Percentiles rank a stretch among this genome's conserved stretches.
These are phyloP conservation scores for Ceratothoa steindachneri DNA, from an alignment of 2,888 invertebrate species.

Conservation along the genomic window DNA sequence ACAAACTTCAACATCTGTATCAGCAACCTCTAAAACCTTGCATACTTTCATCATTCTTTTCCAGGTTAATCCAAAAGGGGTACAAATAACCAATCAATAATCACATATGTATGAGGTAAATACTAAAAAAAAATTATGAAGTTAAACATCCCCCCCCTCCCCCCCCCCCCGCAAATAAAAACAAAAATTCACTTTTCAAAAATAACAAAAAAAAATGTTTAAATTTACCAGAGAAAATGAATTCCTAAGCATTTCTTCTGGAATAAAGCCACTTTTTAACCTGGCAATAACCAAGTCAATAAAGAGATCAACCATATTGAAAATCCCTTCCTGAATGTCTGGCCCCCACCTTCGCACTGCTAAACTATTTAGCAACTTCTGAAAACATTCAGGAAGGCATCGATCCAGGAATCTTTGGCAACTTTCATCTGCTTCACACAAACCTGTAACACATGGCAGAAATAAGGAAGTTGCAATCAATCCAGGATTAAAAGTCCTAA, in stretches of 20 bases:
- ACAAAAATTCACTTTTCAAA: too few relatives aligned
- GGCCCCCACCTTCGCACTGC: conserved; percentile 56
- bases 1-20: too few relatives aligned
- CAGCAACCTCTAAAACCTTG: too few relatives aligned
- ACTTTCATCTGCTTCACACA: conserved; percentile 54
- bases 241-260: conserved; percentile 52
- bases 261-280: conserved; percentile 53
- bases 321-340: conserved; percentile 57
- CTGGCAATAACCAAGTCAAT: conserved; percentile 54
- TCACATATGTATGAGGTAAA: too few relatives aligned
- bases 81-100: too few relatives aligned
- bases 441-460: conserved; percentile 51
- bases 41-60: too few relatives aligned
- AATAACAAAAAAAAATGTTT: too few relatives aligned
- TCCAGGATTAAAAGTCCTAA: not conserved
- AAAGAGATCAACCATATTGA: conserved; percentile 55
- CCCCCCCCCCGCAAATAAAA: too few relatives aligned
- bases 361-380: conserved; percentile 55
- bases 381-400: conserved; percentile 56
- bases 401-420: conserved; percentile 55
- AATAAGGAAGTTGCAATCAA: not conserved
- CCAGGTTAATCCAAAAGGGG: too few relatives aligned
- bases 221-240: conserved; percentile 53
- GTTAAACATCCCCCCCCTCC: too few relatives aligned
- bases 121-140: too few relatives aligned